A percentile compares a stretch with the other conserved stretches of the same genome.
These are phyloP conservation scores for Trichonephila inaurata DNA, from an alignment of 1,140 invertebrate genomes.

Conservation along the genomic window DNA sequence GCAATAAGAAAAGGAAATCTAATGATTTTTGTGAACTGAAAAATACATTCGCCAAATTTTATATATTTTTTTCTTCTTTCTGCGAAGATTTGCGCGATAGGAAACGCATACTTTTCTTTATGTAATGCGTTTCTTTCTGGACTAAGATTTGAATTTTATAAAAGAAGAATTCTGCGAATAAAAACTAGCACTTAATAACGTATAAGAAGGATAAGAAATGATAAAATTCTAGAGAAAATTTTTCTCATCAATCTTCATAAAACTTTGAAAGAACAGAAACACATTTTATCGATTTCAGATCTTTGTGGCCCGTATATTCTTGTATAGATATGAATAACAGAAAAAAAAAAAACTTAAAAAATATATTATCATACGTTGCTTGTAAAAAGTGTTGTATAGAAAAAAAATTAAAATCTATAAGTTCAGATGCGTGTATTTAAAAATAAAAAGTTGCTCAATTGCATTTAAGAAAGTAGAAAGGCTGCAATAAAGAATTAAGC, in stretches of 20 bases:
- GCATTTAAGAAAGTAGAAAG: no score
- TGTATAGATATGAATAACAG: neutral
- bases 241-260: conserved; percentile 54
- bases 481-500: no score
- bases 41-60: conserved; percentile 30
- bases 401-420: neutral
- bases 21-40: conserved; percentile 38
- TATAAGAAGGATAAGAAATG: conserved; percentile 16
- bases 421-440: no score
- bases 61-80: neutral
- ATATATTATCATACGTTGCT: neutral
- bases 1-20: conserved; percentile 15
- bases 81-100: neutral
- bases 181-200: conserved; percentile 42
- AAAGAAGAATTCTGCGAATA: neutral
- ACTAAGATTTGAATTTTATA: neutral
- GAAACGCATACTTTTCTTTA: neutral
- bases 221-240: conserved; percentile 46
- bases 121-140: neutral
- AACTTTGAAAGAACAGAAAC: conserved; percentile 17
- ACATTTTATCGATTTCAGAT: conserved; percentile 32
- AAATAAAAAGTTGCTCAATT: no score
- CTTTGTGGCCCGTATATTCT: neutral
- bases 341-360: neutral
- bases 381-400: neutral